Evolutionary conservation across 2,888 invertebrate genomes (phyloP).

Genomic region (Hylaea fasciaria): DNA sequence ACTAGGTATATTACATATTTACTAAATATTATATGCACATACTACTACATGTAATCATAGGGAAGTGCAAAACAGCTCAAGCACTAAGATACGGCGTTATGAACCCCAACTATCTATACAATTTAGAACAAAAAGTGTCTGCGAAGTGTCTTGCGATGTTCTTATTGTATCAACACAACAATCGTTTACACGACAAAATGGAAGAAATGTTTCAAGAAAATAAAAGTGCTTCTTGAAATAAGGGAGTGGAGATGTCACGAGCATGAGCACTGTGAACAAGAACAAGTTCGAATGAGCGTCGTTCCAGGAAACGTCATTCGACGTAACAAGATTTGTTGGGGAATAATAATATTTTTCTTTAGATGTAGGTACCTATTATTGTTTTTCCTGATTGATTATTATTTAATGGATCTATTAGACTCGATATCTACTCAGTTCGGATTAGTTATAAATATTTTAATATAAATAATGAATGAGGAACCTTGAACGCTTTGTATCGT

Average conservation of each 20-base stretch:
- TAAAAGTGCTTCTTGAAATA: conserved; percentile 57
- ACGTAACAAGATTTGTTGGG: not conserved
- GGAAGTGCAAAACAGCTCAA: too few relatives aligned
- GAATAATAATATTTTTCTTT: not conserved
- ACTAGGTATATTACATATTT: too few relatives aligned
- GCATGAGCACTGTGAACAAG: conserved; percentile 40
- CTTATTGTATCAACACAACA: conserved; percentile 47
- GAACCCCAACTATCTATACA: too few relatives aligned
- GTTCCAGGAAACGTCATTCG: conserved; percentile 4
- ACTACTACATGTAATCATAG: too few relatives aligned
- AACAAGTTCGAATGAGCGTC: conserved; percentile 45
- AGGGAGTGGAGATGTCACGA: conserved; percentile 58
- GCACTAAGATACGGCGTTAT: too few relatives aligned
- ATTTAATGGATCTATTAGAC: not conserved
- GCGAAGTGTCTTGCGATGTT: conserved; percentile 31
- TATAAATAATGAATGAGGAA: too few relatives aligned
- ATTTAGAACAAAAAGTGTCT: conserved; percentile 12
- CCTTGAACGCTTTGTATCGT: too few relatives aligned
- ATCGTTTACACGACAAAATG: conserved; percentile 53
- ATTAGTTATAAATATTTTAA: too few relatives aligned
- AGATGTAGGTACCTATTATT: not conserved
- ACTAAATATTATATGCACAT: too few relatives aligned
- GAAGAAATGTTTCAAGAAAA: conserved; percentile 60
- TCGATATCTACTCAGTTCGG: not conserved
- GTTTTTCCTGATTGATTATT: conserved; percentile 11